Evolutionary conservation across 2,797 vertebrate species (phyloP).

Genomic region (Peromyscus attwateri): DNA sequence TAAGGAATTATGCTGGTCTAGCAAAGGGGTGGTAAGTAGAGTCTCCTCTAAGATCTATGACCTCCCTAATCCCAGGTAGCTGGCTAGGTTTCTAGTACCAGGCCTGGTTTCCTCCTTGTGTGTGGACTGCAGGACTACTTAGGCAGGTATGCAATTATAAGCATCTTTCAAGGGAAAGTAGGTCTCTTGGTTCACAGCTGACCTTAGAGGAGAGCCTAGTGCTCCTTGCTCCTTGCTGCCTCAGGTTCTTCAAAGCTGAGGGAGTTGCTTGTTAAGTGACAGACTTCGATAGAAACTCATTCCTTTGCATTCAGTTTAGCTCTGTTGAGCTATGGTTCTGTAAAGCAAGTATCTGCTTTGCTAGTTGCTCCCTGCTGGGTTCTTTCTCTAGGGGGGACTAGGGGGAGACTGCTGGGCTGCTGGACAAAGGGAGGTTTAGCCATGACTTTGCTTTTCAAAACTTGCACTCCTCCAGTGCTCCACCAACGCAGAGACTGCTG

Average conservation of each 20-base stretch:
- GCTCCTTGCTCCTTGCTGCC: neutral
- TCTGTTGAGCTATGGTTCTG: neutral
- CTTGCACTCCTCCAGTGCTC: neutral
- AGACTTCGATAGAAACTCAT: neutral
- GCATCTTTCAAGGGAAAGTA: neutral
- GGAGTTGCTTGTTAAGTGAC: neutral
- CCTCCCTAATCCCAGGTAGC: neutral
- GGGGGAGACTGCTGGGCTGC: fast-evolving
- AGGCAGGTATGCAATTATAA: neutral
- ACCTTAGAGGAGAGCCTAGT: neutral
- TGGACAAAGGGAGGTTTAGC: fast-evolving
- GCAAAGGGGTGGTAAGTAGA: neutral
- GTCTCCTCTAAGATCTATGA: neutral
- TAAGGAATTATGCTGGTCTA: neutral
- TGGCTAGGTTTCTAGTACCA: neutral
- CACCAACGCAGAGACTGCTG: fast-evolving
- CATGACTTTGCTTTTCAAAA: fast-evolving
- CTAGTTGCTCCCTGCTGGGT: fast-evolving
- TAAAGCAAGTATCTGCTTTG: neutral
- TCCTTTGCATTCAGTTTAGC: neutral
- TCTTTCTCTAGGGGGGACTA: neutral
- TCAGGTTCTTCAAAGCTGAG: neutral
- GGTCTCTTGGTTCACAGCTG: neutral
- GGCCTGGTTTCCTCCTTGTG: neutral
- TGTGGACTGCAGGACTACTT: neutral